Percentiles rank a stretch among this genome's conserved stretches.
phyloP scores from a whole-genome alignment of 2,113 vertebrate genomes.

The Tenrec ecaudatus region DNA sequence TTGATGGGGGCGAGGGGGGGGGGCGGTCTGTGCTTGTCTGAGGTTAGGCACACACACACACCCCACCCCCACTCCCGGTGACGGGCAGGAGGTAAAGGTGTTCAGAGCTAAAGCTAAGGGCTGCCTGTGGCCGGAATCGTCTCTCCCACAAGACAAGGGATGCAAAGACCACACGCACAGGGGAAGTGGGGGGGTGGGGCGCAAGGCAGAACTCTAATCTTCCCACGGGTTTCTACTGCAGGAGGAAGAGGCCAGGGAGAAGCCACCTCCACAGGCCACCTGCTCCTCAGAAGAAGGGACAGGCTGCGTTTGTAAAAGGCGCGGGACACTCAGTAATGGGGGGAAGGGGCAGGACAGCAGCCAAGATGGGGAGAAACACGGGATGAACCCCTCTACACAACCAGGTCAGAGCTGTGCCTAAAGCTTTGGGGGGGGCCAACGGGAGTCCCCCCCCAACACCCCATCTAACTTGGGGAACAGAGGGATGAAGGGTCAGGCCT shows the following conservation, averaged over 20 bases:
- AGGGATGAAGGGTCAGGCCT: neutral
- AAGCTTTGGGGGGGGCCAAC: neutral
- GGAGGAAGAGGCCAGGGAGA: neutral
- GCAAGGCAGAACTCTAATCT: conserved; percentile 29
- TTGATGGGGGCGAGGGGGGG: neutral
- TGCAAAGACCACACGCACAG: conserved; percentile 55
- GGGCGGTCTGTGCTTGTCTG: conserved; percentile 67
- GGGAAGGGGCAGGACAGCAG: conserved; percentile 5
- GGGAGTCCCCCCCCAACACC: neutral
- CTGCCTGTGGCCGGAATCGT: neutral
- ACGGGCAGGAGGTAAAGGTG: neutral
- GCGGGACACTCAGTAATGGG: too few species aligned
- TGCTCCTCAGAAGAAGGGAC: conserved; percentile 28
- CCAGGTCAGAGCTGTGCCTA: neutral
- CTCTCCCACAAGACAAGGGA: conserved; percentile 49
- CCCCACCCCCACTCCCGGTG: neutral
- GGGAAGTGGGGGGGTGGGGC: rapidly evolving
- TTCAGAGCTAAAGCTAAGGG: conserved; percentile 28
- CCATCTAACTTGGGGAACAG: conserved; percentile 23
- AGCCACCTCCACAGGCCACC: neutral
- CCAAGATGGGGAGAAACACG: neutral
- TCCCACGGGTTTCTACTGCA: conserved; percentile 59
- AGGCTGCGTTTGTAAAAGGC: conserved; percentile 75
- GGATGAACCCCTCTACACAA: neutral
- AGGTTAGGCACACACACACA: too few species aligned